Evolutionary conservation across 1,140 invertebrate species (phyloP), one percentile per base, ranked within the genome.

Genomic region (Ericerus pela): DNA sequence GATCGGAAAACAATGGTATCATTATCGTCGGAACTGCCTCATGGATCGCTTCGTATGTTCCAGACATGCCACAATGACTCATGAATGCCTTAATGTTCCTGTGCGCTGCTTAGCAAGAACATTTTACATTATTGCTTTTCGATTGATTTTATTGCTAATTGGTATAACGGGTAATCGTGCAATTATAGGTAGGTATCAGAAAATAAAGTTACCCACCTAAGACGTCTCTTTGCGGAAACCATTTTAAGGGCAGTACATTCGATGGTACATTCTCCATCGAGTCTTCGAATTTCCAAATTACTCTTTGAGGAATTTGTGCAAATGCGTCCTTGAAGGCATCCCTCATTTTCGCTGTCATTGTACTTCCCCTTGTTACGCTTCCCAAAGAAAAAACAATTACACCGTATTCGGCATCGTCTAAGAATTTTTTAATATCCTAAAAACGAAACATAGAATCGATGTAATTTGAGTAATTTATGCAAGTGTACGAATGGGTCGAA

Each of bases 301-400:
- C 70, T 36, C 72, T 72, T 61, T 79, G 75, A 12, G 72, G 73
- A 1, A 82, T 61, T 24, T 73, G 65, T 0, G 72, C 64, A 58
- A 83, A 79, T 2, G 74, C 75, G 18, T 69, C 71, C 12, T 83
- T 62, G 51, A 86, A 74, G 6, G 69, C 73, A 61, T 78, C 63
- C 0, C 78, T 58, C n/a, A 38, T 14, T 16, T n/a, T 14, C 20
- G n/a, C n/a, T n/a, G n/a, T n/a, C n/a, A n/a, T n/a, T n/a, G 56
- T 26, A 20, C 10, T 11, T 16, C 38, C 53, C 10, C 33, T 47
- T 28, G 53, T 30, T 1, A 58, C 22, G 29, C 79, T 77, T 0
- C 81, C 80, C 60, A 83, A 72, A 41, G 76, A 79, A 66, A 82
- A 82, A 58, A 79, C 79, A 33, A 84, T 75, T 1, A 79, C 75